Evolutionary conservation across 2,888 invertebrate genomes (phyloP).

Genomic region (Machimus atricapillus): DNA sequence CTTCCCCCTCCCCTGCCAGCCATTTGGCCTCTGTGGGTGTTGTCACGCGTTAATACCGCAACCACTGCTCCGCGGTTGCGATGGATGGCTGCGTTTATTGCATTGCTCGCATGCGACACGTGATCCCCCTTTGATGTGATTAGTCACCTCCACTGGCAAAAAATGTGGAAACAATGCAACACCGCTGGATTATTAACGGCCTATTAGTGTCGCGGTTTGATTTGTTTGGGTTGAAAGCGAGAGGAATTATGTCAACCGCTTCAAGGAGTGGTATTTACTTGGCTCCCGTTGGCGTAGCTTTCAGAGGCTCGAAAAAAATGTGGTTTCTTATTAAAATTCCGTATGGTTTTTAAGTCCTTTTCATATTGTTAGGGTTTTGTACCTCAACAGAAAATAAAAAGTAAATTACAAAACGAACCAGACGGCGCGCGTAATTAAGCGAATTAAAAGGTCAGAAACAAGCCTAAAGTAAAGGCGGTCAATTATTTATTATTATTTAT

Average conservation of each 20-base stretch:
- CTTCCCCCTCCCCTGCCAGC: background rate
- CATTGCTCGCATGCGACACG: background rate
- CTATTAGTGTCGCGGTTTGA: background rate
- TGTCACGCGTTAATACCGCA: constrained; percentile 32
- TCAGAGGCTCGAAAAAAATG: too few relatives aligned
- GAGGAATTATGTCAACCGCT: background rate
- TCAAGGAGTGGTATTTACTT: background rate
- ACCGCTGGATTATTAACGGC: background rate
- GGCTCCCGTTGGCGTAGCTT: background rate
- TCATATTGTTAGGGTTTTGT: too few relatives aligned
- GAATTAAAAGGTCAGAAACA: too few relatives aligned
- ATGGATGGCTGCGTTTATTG: constrained; percentile 18
- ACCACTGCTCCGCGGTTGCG: background rate
- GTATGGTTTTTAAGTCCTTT: too few relatives aligned
- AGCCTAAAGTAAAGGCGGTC: too few relatives aligned
- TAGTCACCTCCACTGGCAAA: background rate
- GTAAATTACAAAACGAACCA: too few relatives aligned
- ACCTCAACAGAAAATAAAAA: too few relatives aligned
- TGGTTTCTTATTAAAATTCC: too few relatives aligned
- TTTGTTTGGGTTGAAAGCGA: background rate
- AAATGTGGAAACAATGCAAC: background rate
- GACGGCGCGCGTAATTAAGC: too few relatives aligned
- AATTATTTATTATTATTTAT: too few relatives aligned
- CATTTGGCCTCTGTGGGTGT: background rate
- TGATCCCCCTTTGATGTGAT: background rate